phyloP scores from a whole-genome alignment of 2,113 vertebrate genomes.

The Odobenus rosmarus region DNA sequence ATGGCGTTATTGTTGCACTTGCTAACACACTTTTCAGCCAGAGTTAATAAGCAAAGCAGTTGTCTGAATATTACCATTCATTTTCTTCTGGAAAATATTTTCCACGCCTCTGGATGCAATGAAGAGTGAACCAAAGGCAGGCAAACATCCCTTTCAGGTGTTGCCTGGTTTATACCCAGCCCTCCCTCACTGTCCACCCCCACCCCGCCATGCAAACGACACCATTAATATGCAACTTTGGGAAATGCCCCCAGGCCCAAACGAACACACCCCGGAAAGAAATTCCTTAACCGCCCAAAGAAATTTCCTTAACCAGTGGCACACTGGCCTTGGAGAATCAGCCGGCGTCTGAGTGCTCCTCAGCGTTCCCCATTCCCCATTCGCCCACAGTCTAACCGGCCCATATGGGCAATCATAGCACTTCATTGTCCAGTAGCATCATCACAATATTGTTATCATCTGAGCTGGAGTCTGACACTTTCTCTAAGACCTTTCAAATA shows the following conservation, averaged over 20 bases:
- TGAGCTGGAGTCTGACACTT: slow-evolving; percentile 98
- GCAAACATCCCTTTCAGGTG: not conserved
- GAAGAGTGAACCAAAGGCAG: slow-evolving; percentile 26
- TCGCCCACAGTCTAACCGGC: slow-evolving; percentile 90
- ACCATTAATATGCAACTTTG: not conserved
- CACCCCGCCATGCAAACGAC: not conserved
- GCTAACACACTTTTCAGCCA: slow-evolving; percentile 39
- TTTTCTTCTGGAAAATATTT: slow-evolving; percentile 47
- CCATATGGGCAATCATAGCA: slow-evolving; percentile 94
- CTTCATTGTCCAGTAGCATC: slow-evolving; percentile 98
- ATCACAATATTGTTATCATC: slow-evolving; percentile 99
- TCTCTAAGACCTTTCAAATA: slow-evolving; percentile 98
- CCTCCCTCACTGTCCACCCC: not conserved
- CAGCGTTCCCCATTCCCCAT: slow-evolving; percentile 84
- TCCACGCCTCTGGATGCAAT: not conserved
- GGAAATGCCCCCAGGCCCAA: not conserved
- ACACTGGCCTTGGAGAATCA: slow-evolving; percentile 83
- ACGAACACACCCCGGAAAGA: not conserved
- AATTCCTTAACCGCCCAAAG: not conserved
- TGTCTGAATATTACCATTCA: not conserved
- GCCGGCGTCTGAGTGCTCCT: slow-evolving; percentile 83
- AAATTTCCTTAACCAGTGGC: not conserved
- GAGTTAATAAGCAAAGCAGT: slow-evolving; percentile 15
- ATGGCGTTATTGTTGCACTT: not conserved
- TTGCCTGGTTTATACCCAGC: not conserved